These are phyloP conservation scores for Drosophila quinaria DNA, from an alignment of 2,888 invertebrate genomes.

Conservation along the genomic window DNA sequence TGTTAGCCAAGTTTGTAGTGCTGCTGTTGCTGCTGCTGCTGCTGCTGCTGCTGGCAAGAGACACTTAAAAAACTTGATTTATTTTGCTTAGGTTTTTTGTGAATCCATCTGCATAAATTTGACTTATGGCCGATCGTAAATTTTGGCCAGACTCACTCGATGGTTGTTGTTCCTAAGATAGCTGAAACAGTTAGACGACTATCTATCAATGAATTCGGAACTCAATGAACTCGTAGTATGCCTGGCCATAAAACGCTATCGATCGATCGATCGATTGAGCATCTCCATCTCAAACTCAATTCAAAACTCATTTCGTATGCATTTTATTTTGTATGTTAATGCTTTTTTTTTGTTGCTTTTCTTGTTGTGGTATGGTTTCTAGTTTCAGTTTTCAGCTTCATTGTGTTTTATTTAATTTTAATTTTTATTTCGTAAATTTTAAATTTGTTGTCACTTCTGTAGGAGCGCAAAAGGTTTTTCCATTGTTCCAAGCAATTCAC, in stretches of 20 bases:
- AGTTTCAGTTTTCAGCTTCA: slow-evolving; percentile 51
- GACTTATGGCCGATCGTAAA: slow-evolving; percentile 70
- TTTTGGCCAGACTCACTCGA: slow-evolving; percentile 8
- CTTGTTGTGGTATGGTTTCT: slow-evolving; percentile 39
- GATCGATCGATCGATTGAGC: slow-evolving; percentile 19
- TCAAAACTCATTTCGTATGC: slow-evolving; percentile 66
- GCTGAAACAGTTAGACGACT: slow-evolving; percentile 54
- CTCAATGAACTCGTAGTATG: slow-evolving; percentile 66
- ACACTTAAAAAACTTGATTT: slow-evolving; percentile 64
- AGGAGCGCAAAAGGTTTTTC: slow-evolving; percentile 70
- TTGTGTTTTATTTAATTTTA: slow-evolving; percentile 80
- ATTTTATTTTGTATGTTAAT: slow-evolving; percentile 74
- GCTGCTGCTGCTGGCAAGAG: slow-evolving; percentile 6
- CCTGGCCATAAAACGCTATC: slow-evolving; percentile 33
- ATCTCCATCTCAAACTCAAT: slow-evolving; percentile 4
- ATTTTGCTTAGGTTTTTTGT: slow-evolving; percentile 50
- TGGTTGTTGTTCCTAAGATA: slow-evolving; percentile 35
- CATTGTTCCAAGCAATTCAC: slow-evolving; percentile 52
- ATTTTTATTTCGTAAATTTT: slow-evolving; percentile 82
- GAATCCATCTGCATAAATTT: slow-evolving; percentile 74
- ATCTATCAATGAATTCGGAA: slow-evolving; percentile 74
- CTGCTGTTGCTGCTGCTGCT: slow-evolving; percentile 6
- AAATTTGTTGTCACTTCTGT: slow-evolving; percentile 81
- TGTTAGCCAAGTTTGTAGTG: slow-evolving; percentile 35
- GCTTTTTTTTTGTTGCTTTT: slow-evolving; percentile 44